Conservation (phyloP, 2,888 invertebrate genomes). For the Cistogaster globosa region DNA sequence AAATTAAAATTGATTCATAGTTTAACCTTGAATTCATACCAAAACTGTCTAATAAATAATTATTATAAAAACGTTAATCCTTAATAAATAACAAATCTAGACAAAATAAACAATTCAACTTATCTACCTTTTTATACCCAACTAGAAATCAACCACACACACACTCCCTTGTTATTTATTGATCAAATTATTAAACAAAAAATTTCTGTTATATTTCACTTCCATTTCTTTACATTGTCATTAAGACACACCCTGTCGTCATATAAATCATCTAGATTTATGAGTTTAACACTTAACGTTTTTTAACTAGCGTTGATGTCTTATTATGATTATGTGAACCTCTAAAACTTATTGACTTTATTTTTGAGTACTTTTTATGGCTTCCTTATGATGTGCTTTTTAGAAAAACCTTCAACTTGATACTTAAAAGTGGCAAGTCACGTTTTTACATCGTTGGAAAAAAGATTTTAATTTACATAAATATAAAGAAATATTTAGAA, state of each 20-base stretch:
- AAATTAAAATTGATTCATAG: slow-evolving; percentile 27
- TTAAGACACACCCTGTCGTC: slow-evolving; percentile 47
- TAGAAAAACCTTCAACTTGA: slow-evolving; percentile 68
- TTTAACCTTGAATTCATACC: slow-evolving; percentile 49
- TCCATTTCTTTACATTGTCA: slow-evolving; percentile 13
- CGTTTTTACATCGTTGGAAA: slow-evolving; percentile 58
- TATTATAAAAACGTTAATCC: slow-evolving; percentile 20
- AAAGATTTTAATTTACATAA: slow-evolving; percentile 20
- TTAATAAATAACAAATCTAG: neutral
- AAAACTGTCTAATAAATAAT: neutral
- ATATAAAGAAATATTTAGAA: neutral
- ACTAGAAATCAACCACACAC: slow-evolving; percentile 23
- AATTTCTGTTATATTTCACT: neutral
- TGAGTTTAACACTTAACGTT: slow-evolving; percentile 17
- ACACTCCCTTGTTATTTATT: slow-evolving; percentile 47
- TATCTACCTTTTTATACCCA: neutral
- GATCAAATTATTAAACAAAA: neutral
- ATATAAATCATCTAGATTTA: slow-evolving; percentile 54
- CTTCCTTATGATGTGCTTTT: slow-evolving; percentile 24
- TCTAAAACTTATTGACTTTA: slow-evolving; percentile 26
- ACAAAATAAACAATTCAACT: neutral
- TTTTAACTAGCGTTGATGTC: slow-evolving; percentile 33
- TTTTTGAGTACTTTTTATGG: neutral
- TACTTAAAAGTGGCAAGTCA: slow-evolving; percentile 66
- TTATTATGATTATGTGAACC: slow-evolving; percentile 23